Percentiles rank a stretch among this genome's conserved stretches.
Evolutionary conservation across 2,888 invertebrate genomes (phyloP).

Genomic region (Empis stercorea): DNA sequence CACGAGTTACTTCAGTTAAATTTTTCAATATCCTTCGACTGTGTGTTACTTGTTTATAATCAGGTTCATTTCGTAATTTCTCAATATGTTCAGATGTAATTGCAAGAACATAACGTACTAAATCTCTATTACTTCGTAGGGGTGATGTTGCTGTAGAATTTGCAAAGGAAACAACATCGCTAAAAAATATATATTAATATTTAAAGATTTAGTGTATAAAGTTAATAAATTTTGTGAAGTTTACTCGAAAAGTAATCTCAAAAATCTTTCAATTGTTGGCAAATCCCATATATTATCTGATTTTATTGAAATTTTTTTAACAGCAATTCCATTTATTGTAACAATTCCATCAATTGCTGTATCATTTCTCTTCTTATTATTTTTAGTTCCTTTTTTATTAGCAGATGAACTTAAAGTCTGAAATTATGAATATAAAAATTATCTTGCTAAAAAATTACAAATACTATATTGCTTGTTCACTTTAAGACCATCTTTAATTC

Average conservation of each 20-base stretch:
- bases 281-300: slow-evolving; percentile 32
- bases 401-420: slow-evolving; percentile 6
- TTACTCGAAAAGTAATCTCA: slow-evolving; percentile 28
- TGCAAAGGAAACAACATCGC: slow-evolving; percentile 41
- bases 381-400: slow-evolving; percentile 13
- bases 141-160: slow-evolving; percentile 33
- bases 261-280: slow-evolving; percentile 23
- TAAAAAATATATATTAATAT: slow-evolving; percentile 15
- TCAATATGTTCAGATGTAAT: slow-evolving; percentile 21
- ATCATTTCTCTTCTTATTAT: slow-evolving; percentile 16
- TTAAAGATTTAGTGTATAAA: neutral
- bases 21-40: slow-evolving; percentile 27
- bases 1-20: slow-evolving; percentile 26
- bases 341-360: slow-evolving; percentile 20
- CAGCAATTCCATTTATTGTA: slow-evolving; percentile 23
- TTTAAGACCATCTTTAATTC: slow-evolving; percentile 21
- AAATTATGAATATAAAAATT: too few species aligned
- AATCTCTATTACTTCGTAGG: slow-evolving; percentile 39
- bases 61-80: slow-evolving; percentile 24
- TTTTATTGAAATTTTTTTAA: slow-evolving; percentile 24
- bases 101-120: slow-evolving; percentile 44
- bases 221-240: slow-evolving; percentile 7
- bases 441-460: too few species aligned
- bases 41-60: slow-evolving; percentile 27
- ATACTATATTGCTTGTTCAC: too few species aligned